These are phyloP conservation scores for Bombus pyrosoma DNA, from an alignment of 1,140 invertebrate species.

Conservation along the genomic window DNA sequence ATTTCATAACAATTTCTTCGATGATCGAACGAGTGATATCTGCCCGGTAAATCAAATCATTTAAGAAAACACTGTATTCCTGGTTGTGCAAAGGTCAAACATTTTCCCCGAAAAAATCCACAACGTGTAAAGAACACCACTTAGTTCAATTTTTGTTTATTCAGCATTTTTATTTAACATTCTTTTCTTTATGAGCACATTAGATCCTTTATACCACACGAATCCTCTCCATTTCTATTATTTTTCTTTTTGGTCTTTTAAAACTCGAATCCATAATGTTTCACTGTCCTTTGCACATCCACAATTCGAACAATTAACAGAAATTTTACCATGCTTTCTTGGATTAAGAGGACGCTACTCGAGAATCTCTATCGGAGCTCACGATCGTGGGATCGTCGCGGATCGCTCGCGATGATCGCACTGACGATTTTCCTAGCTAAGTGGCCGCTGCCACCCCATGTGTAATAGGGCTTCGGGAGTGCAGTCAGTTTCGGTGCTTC, in stretches of 20 bases:
- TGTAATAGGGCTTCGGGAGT: slow-evolving; percentile 77
- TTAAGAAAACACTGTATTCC: neutral
- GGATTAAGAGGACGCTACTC: neutral
- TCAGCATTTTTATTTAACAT: neutral
- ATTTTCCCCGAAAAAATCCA: too few species aligned
- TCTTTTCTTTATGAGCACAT: neutral
- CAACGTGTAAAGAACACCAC: neutral
- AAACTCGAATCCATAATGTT: neutral
- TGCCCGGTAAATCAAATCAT: neutral
- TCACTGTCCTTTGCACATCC: slow-evolving; percentile 37
- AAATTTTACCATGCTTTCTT: slow-evolving; percentile 54
- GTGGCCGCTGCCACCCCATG: slow-evolving; percentile 57
- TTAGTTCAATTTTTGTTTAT: neutral
- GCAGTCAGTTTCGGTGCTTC: slow-evolving; percentile 81
- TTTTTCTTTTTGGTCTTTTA: neutral
- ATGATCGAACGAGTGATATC: too few species aligned
- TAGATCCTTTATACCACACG: neutral
- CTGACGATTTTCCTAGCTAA: slow-evolving; percentile 62
- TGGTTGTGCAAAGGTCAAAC: slow-evolving; percentile 25
- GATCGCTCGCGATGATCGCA: slow-evolving; percentile 40
- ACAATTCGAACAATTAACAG: neutral
- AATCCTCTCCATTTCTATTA: neutral
- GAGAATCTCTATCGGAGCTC: neutral
- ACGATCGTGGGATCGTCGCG: slow-evolving; percentile 26
- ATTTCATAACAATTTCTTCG: neutral